Conservation (phyloP, 2,888 invertebrate genomes). For the Thereva unica region DNA sequence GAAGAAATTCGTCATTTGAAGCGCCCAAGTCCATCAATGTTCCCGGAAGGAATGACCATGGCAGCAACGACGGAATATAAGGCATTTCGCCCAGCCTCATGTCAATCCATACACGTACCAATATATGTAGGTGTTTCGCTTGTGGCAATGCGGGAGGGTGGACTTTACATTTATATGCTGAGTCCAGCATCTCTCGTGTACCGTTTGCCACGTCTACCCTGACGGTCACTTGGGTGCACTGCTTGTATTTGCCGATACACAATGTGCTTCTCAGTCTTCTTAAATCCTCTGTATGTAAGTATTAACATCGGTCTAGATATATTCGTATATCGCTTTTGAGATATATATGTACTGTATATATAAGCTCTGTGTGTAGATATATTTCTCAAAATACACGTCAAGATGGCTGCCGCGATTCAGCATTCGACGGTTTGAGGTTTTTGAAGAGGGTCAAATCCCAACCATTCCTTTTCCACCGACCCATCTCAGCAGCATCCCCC, state of each 20-base stretch:
- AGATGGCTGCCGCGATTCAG: slow-evolving; percentile 43
- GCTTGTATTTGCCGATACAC: slow-evolving; percentile 41
- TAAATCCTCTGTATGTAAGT: slow-evolving; percentile 37
- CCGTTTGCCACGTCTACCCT: slow-evolving; percentile 38
- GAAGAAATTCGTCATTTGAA: slow-evolving; percentile 26
- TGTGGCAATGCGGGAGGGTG: slow-evolving; percentile 35
- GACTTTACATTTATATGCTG: slow-evolving; percentile 36
- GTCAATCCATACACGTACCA: slow-evolving; percentile 28
- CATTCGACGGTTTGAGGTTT: slow-evolving; percentile 38
- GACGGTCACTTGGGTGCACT: slow-evolving; percentile 43
- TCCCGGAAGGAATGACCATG: slow-evolving; percentile 10
- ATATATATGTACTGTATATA: slow-evolving; percentile 8
- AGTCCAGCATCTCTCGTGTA: slow-evolving; percentile 39
- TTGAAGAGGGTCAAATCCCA: slow-evolving; percentile 43
- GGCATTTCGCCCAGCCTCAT: slow-evolving; percentile 13
- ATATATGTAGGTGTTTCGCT: slow-evolving; percentile 31
- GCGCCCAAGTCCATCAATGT: slow-evolving; percentile 31
- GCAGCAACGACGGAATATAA: slow-evolving; percentile 8
- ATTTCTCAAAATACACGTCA: slow-evolving; percentile 39
- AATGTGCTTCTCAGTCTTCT: slow-evolving; percentile 40
- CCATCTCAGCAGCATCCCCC: slow-evolving; percentile 47
- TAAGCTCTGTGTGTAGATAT: slow-evolving; percentile 13
- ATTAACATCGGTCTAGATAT: slow-evolving; percentile 25
- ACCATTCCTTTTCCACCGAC: slow-evolving; percentile 34
- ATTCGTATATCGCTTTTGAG: slow-evolving; percentile 18